Evolutionary conservation across 2,113 vertebrate species (phyloP).

Genomic region (Marmota monax): DNA sequence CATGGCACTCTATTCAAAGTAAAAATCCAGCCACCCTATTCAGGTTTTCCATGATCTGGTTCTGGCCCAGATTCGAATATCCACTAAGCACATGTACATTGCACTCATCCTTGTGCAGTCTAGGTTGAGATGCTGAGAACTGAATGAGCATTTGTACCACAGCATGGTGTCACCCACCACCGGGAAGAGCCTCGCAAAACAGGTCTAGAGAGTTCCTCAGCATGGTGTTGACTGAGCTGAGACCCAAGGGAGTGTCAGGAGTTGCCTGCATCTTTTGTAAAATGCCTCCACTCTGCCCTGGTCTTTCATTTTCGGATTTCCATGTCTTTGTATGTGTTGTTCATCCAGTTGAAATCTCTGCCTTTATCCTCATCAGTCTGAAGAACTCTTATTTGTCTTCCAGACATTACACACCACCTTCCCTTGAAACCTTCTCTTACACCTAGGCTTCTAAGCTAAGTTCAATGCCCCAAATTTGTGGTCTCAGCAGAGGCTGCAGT

Average conservation of each 20-base stretch:
- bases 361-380: neutral
- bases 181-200: neutral
- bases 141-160: neutral
- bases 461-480: neutral
- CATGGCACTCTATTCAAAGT: neutral
- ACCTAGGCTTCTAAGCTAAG: neutral
- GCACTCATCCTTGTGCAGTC: rapidly evolving
- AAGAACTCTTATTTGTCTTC: neutral
- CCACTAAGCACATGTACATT: neutral
- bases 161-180: rapidly evolving
- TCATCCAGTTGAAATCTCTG: neutral
- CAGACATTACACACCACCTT: neutral
- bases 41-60: neutral
- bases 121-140: neutral
- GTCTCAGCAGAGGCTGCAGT: neutral
- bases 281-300: neutral
- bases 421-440: neutral
- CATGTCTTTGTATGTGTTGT: neutral
- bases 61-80: neutral
- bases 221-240: neutral
- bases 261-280: neutral
- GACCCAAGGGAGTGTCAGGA: neutral
- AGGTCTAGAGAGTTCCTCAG: neutral
- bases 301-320: neutral
- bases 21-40: neutral